phyloP scores from a whole-genome alignment of 2,113 vertebrate genomes.

The Planiliza haematocheilus region DNA sequence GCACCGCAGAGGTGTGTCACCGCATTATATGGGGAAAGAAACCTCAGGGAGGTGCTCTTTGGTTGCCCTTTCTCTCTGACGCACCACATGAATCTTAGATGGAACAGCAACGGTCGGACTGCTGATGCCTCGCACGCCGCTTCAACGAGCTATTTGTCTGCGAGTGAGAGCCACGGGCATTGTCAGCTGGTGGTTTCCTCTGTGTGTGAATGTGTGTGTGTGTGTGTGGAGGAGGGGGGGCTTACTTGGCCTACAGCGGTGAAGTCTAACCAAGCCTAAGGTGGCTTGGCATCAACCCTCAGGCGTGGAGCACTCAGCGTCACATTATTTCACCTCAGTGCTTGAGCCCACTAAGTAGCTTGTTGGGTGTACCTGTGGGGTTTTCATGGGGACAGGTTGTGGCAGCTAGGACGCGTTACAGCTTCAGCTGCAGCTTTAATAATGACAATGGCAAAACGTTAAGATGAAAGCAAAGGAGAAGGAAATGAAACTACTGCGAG shows the following conservation, averaged over 20 bases:
- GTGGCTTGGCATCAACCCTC: slow-evolving; percentile 51
- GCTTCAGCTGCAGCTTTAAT: slow-evolving; percentile 40
- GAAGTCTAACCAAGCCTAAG: slow-evolving; percentile 49
- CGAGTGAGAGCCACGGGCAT: slow-evolving; percentile 56
- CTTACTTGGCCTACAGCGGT: slow-evolving; percentile 49
- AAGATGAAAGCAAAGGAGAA: slow-evolving; percentile 11
- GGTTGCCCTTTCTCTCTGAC: slow-evolving; percentile 71
- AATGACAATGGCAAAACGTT: slow-evolving; percentile 12
- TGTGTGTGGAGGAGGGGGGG: not conserved
- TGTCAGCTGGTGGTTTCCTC: slow-evolving; percentile 52
- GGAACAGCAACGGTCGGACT: slow-evolving; percentile 59
- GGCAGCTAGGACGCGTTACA: slow-evolving; percentile 28
- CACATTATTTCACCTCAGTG: slow-evolving; percentile 65
- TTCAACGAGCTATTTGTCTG: slow-evolving; percentile 64
- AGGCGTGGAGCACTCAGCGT: slow-evolving; percentile 57
- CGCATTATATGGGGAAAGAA: slow-evolving; percentile 55
- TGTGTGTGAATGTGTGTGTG: slow-evolving; percentile 12
- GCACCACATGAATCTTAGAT: slow-evolving; percentile 74
- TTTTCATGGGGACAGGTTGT: slow-evolving; percentile 25
- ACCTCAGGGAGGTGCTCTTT: slow-evolving; percentile 75
- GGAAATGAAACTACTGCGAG: slow-evolving; percentile 3
- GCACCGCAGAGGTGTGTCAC: slow-evolving; percentile 54
- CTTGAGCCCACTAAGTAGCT: slow-evolving; percentile 54
- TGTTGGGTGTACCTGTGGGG: slow-evolving; percentile 46
- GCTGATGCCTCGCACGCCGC: slow-evolving; percentile 57